Evolutionary conservation across 2,888 invertebrate species (phyloP).

Genomic region (Teleiodes luculella): DNA sequence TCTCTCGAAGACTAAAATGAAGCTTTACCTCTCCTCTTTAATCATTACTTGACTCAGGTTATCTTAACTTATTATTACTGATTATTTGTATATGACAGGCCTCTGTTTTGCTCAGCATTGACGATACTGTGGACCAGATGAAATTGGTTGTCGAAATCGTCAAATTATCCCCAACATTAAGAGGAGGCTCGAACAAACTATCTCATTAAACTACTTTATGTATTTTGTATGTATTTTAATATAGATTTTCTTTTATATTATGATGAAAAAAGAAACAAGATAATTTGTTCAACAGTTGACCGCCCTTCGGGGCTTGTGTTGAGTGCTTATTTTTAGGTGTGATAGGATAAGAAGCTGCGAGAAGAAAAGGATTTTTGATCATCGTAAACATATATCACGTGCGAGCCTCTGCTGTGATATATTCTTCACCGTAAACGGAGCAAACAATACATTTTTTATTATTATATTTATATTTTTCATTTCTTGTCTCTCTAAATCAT

Average conservation of each 20-base stretch:
- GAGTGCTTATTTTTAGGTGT: slow-evolving; percentile 77
- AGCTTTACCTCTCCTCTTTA: slow-evolving; percentile 5
- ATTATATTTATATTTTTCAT: slow-evolving; percentile 37
- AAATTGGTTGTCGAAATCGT: slow-evolving; percentile 68
- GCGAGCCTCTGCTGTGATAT: slow-evolving; percentile 58
- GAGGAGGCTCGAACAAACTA: slow-evolving; percentile 71
- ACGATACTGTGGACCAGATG: slow-evolving; percentile 30
- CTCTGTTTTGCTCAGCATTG: not conserved
- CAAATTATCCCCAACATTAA: slow-evolving; percentile 31
- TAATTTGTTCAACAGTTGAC: slow-evolving; percentile 75
- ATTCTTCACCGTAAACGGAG: slow-evolving; percentile 66
- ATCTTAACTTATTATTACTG: not conserved
- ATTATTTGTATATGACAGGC: not conserved
- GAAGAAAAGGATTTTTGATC: slow-evolving; percentile 84
- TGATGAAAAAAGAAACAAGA: slow-evolving; percentile 51
- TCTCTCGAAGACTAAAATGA: no score
- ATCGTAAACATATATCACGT: slow-evolving; percentile 69
- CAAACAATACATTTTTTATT: slow-evolving; percentile 60
- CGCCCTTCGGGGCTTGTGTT: slow-evolving; percentile 61
- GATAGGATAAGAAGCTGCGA: slow-evolving; percentile 68
- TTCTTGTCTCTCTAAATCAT: slow-evolving; percentile 9
- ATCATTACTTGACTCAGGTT: not conserved
- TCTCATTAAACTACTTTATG: slow-evolving; percentile 41
- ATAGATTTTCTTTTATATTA: slow-evolving; percentile 26
- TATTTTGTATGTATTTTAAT: slow-evolving; percentile 37